phyloP scores from a whole-genome alignment of 2,113 vertebrate species.

The Mugil cephalus region DNA sequence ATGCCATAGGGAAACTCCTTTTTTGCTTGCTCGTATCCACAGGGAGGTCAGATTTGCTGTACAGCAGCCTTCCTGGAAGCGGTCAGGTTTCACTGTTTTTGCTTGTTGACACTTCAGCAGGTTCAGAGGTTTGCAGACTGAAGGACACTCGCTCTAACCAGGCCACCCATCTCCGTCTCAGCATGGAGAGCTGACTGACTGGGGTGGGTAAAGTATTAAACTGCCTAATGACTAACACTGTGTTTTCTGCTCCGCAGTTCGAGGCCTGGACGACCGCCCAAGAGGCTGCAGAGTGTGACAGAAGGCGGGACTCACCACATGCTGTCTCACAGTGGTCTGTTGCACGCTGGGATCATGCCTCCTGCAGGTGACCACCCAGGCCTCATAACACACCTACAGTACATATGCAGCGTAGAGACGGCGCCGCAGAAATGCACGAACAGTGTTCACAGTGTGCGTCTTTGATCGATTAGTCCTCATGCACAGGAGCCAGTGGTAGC shows the following conservation, averaged over 20 bases:
- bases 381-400: conserved; percentile 29
- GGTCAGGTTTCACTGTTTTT: conserved; percentile 72
- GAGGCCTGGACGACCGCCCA: conserved; percentile 98
- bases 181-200: conserved; percentile 48
- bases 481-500: background rate
- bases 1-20: conserved; percentile 77
- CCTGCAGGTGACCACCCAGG: conserved; percentile 91
- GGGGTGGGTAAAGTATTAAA: conserved; percentile 50
- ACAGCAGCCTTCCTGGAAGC: conserved; percentile 72
- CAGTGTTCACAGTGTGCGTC: background rate
- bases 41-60: conserved; percentile 74
- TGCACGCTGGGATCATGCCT: conserved; percentile 97
- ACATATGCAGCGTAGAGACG: conserved; percentile 12
- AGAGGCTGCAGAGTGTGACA: conserved; percentile 96
- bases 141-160: conserved; percentile 60
- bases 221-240: conserved; percentile 58
- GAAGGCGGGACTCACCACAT: conserved; percentile 92
- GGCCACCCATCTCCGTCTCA: conserved; percentile 72
- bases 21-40: conserved; percentile 78
- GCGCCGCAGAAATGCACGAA: conserved; percentile 6
- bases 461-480: background rate
- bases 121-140: conserved; percentile 71
- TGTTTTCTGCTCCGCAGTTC: conserved; percentile 86
- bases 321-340: conserved; percentile 94
- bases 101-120: conserved; percentile 72